phyloP scores from a whole-genome alignment of 2,113 vertebrate genomes.

The Parotia lawesii region DNA sequence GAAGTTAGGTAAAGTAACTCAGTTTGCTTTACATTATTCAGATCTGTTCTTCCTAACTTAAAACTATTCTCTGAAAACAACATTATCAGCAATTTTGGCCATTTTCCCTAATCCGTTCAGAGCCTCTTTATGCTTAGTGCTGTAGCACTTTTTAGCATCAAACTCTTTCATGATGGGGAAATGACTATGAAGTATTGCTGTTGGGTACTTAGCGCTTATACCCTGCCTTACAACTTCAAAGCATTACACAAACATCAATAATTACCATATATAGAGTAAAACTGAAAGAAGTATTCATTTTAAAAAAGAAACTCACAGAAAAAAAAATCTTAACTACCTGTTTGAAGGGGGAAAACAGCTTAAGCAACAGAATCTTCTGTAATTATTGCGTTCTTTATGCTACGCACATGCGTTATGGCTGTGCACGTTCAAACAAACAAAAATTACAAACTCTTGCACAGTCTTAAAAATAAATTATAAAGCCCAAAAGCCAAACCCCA shows the following conservation, averaged over 20 bases:
- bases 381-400: neutral
- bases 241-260: conserved; percentile 21
- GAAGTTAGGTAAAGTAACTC: conserved; percentile 21
- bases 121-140: neutral
- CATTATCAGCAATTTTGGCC: conserved; percentile 12
- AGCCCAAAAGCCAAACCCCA: neutral
- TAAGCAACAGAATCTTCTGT: neutral
- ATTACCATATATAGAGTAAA: conserved; percentile 35
- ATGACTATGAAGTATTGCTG: conserved; percentile 18
- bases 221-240: conserved; percentile 49
- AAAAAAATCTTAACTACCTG: neutral
- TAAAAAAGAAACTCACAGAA: neutral
- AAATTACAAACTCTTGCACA: neutral
- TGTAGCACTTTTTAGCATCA: neutral
- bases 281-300: neutral
- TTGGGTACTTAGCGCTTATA: neutral
- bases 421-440: neutral
- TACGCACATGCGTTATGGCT: accelerated
- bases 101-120: conserved; percentile 6
- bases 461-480: neutral
- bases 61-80: conserved; percentile 28
- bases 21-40: conserved; percentile 5
- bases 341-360: neutral
- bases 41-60: neutral
- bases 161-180: conserved; percentile 34